Evolutionary conservation across 1,140 invertebrate genomes (phyloP), one percentile per base, ranked within the genome.

Genomic region (Hycleus cichorii): DNA sequence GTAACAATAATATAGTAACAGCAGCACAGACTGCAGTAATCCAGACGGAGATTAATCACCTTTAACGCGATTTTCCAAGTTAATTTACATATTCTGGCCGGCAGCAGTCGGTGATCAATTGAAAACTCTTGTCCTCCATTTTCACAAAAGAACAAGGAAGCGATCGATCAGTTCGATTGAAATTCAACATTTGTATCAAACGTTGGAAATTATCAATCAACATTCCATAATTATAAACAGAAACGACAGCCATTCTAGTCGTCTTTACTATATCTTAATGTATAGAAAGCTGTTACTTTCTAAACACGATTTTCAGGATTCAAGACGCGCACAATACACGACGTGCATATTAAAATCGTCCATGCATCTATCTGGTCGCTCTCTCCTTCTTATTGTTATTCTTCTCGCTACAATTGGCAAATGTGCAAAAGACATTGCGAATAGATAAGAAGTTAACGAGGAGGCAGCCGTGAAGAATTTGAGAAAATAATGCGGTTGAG

Each of bases 401-500:
- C 64, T 58, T 60, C 59, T 64, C 64, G 62, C 50, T 58, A 62
- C 45, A 44, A 62, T 61, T 64, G 59, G 62, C 57, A 66, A 66
- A 66, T 66, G 64, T 66, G 64, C 64, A 66, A 66, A 66, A 66
- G 72, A 72, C 63, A 61, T 69, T 43, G 64, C 57, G 58, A 63
- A 63, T 60, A 60, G 64, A 65, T 65, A 65, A 60, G 58, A 63
- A 63, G 58, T 65, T 63, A 65, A 58, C 61, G 58, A 63, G 49
- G 54, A 63, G 50, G 51, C 51, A 45, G 51, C 51, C 51, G 42
- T 53, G 51, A 53, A 53, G 51, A 53, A 53, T 53, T 53, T 53
- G 8, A 45, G 10, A 53, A 52, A 52, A 52, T 52, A 43, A 52
- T 52, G 42, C 45, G 12, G 39, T 32, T 5, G 42, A 49, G 39